Base-by-base conservation (phyloP, 2,888 invertebrate genomes). In the Perdita meconis region DNA sequence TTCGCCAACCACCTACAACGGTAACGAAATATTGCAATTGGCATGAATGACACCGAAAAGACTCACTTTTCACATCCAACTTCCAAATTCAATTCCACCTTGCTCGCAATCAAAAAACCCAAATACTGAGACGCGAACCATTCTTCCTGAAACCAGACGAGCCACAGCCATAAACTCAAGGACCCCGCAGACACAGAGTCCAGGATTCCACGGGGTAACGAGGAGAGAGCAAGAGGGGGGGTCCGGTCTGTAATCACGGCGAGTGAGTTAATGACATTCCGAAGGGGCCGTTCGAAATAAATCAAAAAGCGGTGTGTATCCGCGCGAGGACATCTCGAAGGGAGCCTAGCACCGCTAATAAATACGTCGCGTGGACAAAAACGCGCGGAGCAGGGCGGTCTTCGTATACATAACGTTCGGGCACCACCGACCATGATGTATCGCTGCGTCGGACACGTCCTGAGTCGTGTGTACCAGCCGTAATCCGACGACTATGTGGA, bases 371-470 rank as follows among this genome's bases (percentile, higher is more conserved):
- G 44, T n/a, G 64, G 47, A 66, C 64, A 81, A 82, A 81, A 81
- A 81, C 72, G 42, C 22, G 22, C 34, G 50, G 44, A 44, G 67
- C 69, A 60, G 82, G 61, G 53, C 67, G 73, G 69, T 82, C 60
- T 66, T 66, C 70, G 53, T 71, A 55, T 61, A 68, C 59, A 66
- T 56, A 81, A 81, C 78, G 59, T 53, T 63, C 44, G 57, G 64
- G 72, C 74, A 72, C n/a, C 74, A 42, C 50, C 40, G 61, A 13
- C 61, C 65, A 68, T 78, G 82, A 82, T 82, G 74, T 71, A 81
- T 81, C 82, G 67, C 60, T 26, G 53, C 57, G 66, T 77, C 56
- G 70, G 63, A 64, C 64, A 60, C 56, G 65, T 59, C 61, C 40
- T 24, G 44, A 13, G 56, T 60, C 70, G 53, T 70, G 59, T 50